Evolutionary conservation across 2,113 vertebrate species (phyloP), one percentile per base, ranked within the genome.

Genomic region (Larimichthys crocea): DNA sequence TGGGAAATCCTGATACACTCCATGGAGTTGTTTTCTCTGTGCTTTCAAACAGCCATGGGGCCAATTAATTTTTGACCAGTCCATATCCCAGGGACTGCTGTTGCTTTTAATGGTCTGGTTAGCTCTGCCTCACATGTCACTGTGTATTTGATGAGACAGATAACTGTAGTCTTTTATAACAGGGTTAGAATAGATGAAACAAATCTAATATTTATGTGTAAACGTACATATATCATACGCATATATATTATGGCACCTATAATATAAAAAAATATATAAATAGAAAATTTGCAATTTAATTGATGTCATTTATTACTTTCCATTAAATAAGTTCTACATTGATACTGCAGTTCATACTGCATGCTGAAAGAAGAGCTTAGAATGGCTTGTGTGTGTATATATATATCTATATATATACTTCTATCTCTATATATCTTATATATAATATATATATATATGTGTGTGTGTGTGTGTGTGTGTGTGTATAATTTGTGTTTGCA

Each of bases 51-150:
- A 94, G 90, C 92, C 87, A 85, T 92, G 89, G 92, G 92, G 92
- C 93, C 93, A 94, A 94, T 94, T 94, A 94, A 94, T 94, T 94
- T 91, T 83, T 94, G 93, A 91, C 92, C 92, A 92, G 92, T 94
- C 89, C 86, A 87, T 81, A 91, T 93, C 80, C 89, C 67, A 65
- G 82, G 82, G 90, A 93, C 90, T 89, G 88, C 90, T 89, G 90
- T 92, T 92, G 90, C 86, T 91, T 89, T 93, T 93, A 94, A 94
- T 94, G 91, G 88, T 92, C 89, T 91, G 85, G 82, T 90, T 93
- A 91, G 82, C 83, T 62, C 42, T 73, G 79, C 53, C 91, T 93
- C 84, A 80, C 83, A 88, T 92, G 91, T 93, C 93, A 92, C 78
- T 83, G 85, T 89, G 88, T 84, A 80, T 93, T 89, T 93, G 89